These are phyloP conservation scores for Chondrilla cf. caribensis DNA, from an alignment of 37 sponge, comb jelly and placozoan species.

Conservation along the genomic window DNA sequence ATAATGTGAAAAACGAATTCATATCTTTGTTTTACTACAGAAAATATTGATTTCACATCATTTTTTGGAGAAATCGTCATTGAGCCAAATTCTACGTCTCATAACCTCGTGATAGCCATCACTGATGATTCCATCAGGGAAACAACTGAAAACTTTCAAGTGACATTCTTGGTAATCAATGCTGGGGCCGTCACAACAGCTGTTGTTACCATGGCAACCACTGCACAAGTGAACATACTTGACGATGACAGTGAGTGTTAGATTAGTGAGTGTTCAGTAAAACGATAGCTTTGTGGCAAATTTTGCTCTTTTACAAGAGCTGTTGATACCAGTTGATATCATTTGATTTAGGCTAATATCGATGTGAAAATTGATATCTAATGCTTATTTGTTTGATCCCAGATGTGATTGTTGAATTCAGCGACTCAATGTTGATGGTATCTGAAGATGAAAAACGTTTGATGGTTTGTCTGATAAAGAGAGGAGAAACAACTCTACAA, in stretches of 20 bases:
- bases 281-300: too few relatives aligned
- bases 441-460: neutral
- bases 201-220: neutral
- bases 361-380: too few relatives aligned
- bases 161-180: neutral
- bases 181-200: neutral
- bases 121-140: slow-evolving; percentile 4
- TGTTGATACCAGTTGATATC: too few relatives aligned
- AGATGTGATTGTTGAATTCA: neutral
- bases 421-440: neutral
- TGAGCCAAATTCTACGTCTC: neutral
- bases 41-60: neutral
- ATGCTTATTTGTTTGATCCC: neutral
- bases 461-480: slow-evolving; percentile 17
- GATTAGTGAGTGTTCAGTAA: too few relatives aligned
- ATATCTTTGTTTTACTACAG: too few relatives aligned
- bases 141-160: neutral
- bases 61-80: neutral
- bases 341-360: too few relatives aligned
- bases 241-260: slow-evolving; percentile 20
- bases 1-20: too few relatives aligned
- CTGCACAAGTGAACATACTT: neutral
- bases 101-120: neutral
- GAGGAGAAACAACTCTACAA: neutral
- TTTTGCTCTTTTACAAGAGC: too few relatives aligned